Percentiles rank a stretch among this genome's conserved stretches.
These are phyloP conservation scores for Gnathonemus longibarbis DNA, from an alignment of 2,113 vertebrate species.

Conservation along the genomic window DNA sequence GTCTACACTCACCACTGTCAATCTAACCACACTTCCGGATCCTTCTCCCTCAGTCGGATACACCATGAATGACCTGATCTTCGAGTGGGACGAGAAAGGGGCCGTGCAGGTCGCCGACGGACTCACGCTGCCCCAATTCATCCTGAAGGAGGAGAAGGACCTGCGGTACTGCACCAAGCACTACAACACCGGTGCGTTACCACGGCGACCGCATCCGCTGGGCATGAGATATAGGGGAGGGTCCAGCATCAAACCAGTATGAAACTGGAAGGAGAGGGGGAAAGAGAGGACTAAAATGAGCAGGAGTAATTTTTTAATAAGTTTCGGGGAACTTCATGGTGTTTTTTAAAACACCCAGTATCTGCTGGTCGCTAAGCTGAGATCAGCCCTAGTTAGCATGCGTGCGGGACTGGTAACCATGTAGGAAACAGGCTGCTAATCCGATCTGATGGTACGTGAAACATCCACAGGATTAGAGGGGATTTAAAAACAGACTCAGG, in stretches of 20 bases:
- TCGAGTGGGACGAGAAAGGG: slow-evolving; percentile 95
- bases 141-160: slow-evolving; percentile 96
- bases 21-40: not conserved
- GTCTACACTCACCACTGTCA: not conserved
- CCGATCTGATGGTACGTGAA: not conserved
- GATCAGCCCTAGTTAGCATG: not conserved
- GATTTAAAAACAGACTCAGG: not conserved
- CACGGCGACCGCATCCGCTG: not conserved
- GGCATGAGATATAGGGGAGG: slow-evolving; percentile 6
- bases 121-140: slow-evolving; percentile 93
- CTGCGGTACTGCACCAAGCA: slow-evolving; percentile 96
- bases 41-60: slow-evolving; percentile 76
- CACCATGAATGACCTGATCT: slow-evolving; percentile 98
- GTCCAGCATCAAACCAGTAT: not conserved
- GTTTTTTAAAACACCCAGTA: not conserved
- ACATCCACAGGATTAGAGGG: not conserved
- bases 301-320: not conserved
- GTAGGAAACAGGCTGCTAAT: not conserved
- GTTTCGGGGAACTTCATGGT: not conserved
- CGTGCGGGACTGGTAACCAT: not conserved
- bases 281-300: not conserved
- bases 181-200: slow-evolving; percentile 81
- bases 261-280: not conserved
- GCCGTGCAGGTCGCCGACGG: slow-evolving; percentile 92
- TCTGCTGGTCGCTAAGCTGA: not conserved